Evolutionary conservation across 2,888 invertebrate genomes (phyloP), one percentile per base, ranked within the genome.

Genomic region (Cerceris ruficornis): DNA sequence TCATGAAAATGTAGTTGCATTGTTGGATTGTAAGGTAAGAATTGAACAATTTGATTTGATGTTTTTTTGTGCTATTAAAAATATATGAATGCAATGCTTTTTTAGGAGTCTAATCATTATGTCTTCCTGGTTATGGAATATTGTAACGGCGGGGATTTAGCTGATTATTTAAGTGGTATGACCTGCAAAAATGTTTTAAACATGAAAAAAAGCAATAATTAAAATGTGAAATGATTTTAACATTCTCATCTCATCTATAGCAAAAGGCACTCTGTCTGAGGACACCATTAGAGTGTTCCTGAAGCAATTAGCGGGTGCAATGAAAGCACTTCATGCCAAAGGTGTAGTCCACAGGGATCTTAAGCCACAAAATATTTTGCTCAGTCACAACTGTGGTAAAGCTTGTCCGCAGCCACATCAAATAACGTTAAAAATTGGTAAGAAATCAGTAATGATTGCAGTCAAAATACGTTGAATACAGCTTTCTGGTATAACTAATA

Each of bases 121-220:
- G 99, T 99, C 85, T 98, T 96, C 94, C 95, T 99, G 89, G 98
- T 99, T 88, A 99, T 99, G 98, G 99, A 99, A 97, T 99, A 98
- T 93, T 99, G 99, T 94, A 99, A 99, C 95, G 99, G 99, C 62
- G 99, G 99, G 28, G 99, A 99, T 93, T 94, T 99, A 93, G 98
- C 99, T 17, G 99, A 99, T 94, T 99, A 99, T 94, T 95, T 99
- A 85, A 95, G 95, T 91, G 96, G 95, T 95, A 92, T 91, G 69
- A 77, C 50, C 68, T 58, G 11, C 49, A 11, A 43, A 15, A 46
- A 54, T 41, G n/a, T 50, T 14, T 68, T 6, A 57, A 65, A 42
- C 43, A 0, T n/a, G n/a, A 59, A 9, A 7, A 28, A 28, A 28
- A 28, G 1, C 28, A 4, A 58, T 52, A 17, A 7, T n/a, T 5